These are phyloP conservation scores for Forpus xanthops DNA, from an alignment of 2,797 vertebrate species.

Conservation along the genomic window DNA sequence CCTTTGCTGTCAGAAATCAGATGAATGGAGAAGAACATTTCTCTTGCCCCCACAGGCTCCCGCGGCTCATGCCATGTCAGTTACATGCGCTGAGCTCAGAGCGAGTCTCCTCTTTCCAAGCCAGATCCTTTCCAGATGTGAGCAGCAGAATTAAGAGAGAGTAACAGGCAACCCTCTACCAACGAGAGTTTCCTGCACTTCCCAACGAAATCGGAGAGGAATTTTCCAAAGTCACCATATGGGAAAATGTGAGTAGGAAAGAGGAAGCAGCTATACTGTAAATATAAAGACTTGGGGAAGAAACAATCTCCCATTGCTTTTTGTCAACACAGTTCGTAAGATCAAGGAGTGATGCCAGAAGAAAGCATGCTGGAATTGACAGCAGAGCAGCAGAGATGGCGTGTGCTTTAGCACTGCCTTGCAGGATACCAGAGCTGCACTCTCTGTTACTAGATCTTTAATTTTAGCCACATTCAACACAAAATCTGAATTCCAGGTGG, in stretches of 20 bases:
- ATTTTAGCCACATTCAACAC: not conserved
- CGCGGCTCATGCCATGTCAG: slow-evolving; percentile 81
- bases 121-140: slow-evolving; percentile 89
- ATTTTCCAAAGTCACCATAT: slow-evolving; percentile 74
- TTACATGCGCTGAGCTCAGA: slow-evolving; percentile 51
- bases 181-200: slow-evolving; percentile 76
- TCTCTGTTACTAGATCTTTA: not conserved
- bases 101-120: slow-evolving; percentile 69
- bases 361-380: slow-evolving; percentile 31
- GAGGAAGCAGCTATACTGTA: slow-evolving; percentile 45
- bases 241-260: slow-evolving; percentile 69
- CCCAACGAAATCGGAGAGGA: slow-evolving; percentile 69
- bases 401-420: not conserved
- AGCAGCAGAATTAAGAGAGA: slow-evolving; percentile 55
- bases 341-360: not conserved
- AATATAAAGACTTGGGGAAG: slow-evolving; percentile 36
- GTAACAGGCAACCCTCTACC: slow-evolving; percentile 66
- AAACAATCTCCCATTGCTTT: slow-evolving; percentile 41
- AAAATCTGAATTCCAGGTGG: slow-evolving; percentile 16
- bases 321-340: slow-evolving; percentile 32
- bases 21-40: slow-evolving; percentile 63
- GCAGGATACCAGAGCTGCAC: not conserved
- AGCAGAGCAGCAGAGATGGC: not conserved
- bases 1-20: slow-evolving; percentile 66
- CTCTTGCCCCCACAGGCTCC: slow-evolving; percentile 46